Evolutionary conservation across 2,797 vertebrate species (phyloP), one percentile per base, ranked within the genome.

Genomic region (Babyrousa celebensis): DNA sequence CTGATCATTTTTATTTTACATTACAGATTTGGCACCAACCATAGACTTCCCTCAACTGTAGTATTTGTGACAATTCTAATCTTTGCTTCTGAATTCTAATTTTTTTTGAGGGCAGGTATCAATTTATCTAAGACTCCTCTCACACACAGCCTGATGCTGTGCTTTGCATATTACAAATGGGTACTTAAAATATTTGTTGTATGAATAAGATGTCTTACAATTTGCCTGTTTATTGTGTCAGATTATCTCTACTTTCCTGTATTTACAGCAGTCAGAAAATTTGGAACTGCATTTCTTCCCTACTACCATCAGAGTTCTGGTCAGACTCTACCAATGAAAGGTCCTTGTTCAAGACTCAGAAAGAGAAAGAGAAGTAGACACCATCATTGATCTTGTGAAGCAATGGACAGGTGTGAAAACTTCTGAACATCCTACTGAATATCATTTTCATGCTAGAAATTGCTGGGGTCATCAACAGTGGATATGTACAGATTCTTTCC

Each of bases 91-190:
- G 71, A 71, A 5, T 15, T 91, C 40, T 16, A 70, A n/a, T 7
- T 94, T 96, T 92, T 96, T 86, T 94, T 87, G 25, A 94, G 20
- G 25, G 29, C n/a, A 82, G 23, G 23, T 90, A 7, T 77, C 43
- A 80, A 56, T 83, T 72, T 56, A 25, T 62, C 32, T 56, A 82
- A 4, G 0, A 5, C 9, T 84, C 15, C 29, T 43, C 14, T 77
- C 43, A 70, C 40, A 92, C 43, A 70, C 40, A 92, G n/a, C 7
- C 27, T 80, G 36, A 8, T 48, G 23, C 40, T 65, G 12, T 90
- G 15, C 14, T 25, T 70, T 72, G 36, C 3, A 77, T 40, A 9
- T 18, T 82, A 0, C 85, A 67, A 70, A 2, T 40, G 78, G 3
- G 0, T 52, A 60, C 18, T 74, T 36, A 60, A 89, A 93, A 54